Percentiles rank a stretch among this genome's conserved stretches.
Evolutionary conservation across 2,888 invertebrate species (phyloP).

Genomic region (Nemotelus nigrinus): DNA sequence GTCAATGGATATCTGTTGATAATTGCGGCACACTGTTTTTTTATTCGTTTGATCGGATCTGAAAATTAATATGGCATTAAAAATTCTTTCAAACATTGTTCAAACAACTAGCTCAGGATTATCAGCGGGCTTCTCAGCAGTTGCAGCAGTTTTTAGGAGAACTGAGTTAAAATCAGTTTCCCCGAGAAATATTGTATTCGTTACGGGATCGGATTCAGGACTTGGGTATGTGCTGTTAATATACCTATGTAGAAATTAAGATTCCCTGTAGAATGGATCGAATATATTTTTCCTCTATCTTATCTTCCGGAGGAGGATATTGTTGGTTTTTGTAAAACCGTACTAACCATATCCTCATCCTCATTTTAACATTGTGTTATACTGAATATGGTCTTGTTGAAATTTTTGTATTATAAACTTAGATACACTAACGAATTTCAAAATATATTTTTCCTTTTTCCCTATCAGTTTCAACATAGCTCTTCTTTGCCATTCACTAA

Average conservation of each 20-base stretch:
- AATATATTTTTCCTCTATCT: no score
- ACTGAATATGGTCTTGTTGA: background rate
- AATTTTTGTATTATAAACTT: background rate
- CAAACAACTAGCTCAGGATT: background rate
- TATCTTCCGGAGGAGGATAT: no score
- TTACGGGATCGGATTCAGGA: conserved; percentile 89
- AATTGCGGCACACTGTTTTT: no score
- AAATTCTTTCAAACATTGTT: background rate
- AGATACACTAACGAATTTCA: background rate
- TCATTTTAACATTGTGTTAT: background rate
- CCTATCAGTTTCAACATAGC: conserved; percentile 57
- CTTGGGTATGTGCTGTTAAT: conserved; percentile 69
- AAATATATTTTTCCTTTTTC: background rate
- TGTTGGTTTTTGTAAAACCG: no score
- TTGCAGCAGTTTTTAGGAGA: background rate
- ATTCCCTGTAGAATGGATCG: no score
- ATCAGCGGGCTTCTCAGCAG: background rate
- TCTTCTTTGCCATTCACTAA: conserved; percentile 60
- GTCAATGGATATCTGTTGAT: no score
- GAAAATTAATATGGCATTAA: background rate
- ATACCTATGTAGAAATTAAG: no score
- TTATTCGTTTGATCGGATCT: no score
- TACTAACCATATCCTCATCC: background rate
- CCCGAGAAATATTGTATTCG: conserved; percentile 69
- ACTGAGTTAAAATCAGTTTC: conserved; percentile 53